Conservation (phyloP, 1,140 invertebrate genomes). For the Octopus bimaculoides region DNA sequence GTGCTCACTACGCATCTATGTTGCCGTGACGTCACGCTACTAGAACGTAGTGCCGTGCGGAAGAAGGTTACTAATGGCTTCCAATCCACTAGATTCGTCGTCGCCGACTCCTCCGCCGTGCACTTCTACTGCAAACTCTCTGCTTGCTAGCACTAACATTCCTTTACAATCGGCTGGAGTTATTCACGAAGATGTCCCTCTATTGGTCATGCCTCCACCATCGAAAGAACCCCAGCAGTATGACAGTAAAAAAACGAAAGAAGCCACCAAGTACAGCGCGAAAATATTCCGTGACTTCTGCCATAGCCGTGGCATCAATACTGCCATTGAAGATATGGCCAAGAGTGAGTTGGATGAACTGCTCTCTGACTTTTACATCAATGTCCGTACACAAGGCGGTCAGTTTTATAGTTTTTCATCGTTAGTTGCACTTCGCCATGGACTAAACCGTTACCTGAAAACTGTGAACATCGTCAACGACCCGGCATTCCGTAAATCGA, state of each 20-base stretch:
- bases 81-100: background rate
- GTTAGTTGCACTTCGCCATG: slow-evolving; percentile 5
- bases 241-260: slow-evolving; percentile 10
- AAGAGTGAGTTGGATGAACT: slow-evolving; percentile 3
- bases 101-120: background rate
- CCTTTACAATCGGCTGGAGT: background rate
- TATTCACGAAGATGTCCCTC: background rate
- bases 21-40: background rate
- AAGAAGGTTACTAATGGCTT: slow-evolving; percentile 8
- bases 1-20: background rate
- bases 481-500: slow-evolving; percentile 11
- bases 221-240: slow-evolving; percentile 3
- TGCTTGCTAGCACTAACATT: slow-evolving; percentile 5
- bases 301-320: background rate
- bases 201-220: slow-evolving; percentile 2
- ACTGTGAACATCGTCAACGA: slow-evolving; percentile 10
- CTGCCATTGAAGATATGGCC: slow-evolving; percentile 7
- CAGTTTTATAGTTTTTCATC: slow-evolving; percentile 7
- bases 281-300: slow-evolving; percentile 10
- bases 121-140: background rate
- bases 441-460: slow-evolving; percentile 10
- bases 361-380: slow-evolving; percentile 3
- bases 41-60: slow-evolving; percentile 7
- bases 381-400: slow-evolving; percentile 3
- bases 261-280: slow-evolving; percentile 9